These are phyloP conservation scores for Drosophila monieri DNA, from an alignment of 2,888 invertebrate genomes.

Conservation along the genomic window DNA sequence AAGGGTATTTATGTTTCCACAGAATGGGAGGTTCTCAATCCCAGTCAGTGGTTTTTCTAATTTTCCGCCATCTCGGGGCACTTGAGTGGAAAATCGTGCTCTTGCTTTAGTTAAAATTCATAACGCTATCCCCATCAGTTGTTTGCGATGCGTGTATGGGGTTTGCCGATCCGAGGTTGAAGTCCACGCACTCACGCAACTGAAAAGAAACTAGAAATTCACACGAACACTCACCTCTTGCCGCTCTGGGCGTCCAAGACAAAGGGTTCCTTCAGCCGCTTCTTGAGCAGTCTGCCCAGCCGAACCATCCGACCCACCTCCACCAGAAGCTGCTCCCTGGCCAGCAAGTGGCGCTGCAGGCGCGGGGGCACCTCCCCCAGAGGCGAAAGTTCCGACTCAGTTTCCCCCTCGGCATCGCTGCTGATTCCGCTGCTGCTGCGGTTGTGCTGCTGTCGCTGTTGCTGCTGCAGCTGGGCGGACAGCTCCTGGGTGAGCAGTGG, in stretches of 20 bases:
- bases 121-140: slow-evolving; percentile 8
- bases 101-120: slow-evolving; percentile 28
- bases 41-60: slow-evolving; percentile 32
- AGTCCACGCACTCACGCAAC: slow-evolving; percentile 42
- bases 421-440: slow-evolving; percentile 68
- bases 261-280: slow-evolving; percentile 88
- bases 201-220: background rate
- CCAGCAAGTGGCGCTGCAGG: slow-evolving; percentile 86
- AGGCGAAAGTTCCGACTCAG: slow-evolving; percentile 51
- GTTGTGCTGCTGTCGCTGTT: slow-evolving; percentile 69
- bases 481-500: slow-evolving; percentile 85
- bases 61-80: slow-evolving; percentile 15
- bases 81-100: slow-evolving; percentile 26
- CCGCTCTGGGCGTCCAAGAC: slow-evolving; percentile 81
- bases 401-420: slow-evolving; percentile 65
- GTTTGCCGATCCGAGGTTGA: slow-evolving; percentile 7
- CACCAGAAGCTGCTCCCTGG: slow-evolving; percentile 87
- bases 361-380: slow-evolving; percentile 56
- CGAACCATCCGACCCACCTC: slow-evolving; percentile 90
- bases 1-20: slow-evolving; percentile 18
- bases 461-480: slow-evolving; percentile 58
- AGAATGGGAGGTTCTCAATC: background rate
- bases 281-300: slow-evolving; percentile 88
- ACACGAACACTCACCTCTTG: slow-evolving; percentile 77
- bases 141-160: slow-evolving; percentile 29